Conservation (phyloP, 1,140 invertebrate genomes). For the Drosophila eugracilis region DNA sequence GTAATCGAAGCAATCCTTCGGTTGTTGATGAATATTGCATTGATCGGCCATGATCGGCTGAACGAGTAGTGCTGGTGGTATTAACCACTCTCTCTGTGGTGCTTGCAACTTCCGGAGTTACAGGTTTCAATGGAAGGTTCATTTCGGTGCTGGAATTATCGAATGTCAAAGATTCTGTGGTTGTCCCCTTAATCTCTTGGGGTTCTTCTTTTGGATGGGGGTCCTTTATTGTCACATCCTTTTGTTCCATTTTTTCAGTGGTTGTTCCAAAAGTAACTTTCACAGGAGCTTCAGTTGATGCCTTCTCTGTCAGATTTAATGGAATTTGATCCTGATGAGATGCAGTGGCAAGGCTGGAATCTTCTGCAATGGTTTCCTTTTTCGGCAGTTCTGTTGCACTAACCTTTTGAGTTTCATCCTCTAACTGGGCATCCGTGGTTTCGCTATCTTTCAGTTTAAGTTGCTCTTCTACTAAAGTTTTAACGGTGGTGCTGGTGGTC, state of each 20-base stretch:
- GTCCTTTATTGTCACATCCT: background rate
- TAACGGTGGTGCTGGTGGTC: background rate
- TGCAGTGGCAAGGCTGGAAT: background rate
- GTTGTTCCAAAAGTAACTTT: background rate
- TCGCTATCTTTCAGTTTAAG: background rate
- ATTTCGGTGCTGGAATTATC: background rate
- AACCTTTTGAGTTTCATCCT: background rate
- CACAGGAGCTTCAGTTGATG: background rate
- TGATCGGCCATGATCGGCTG: slow-evolving; percentile 47
- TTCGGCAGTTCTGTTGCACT: background rate
- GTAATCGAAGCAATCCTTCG: slow-evolving; percentile 9
- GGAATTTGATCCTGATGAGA: no score
- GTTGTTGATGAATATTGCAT: slow-evolving; percentile 54
- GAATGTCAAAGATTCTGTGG: background rate
- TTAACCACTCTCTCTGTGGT: slow-evolving; percentile 4
- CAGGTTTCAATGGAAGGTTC: background rate
- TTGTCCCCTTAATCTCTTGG: background rate
- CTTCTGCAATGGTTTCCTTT: background rate
- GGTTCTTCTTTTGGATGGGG: background rate
- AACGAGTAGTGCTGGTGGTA: slow-evolving; percentile 19
- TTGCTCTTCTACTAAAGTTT: background rate
- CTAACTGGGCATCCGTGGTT: background rate
- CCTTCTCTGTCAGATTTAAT: background rate
- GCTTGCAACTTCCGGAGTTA: background rate
- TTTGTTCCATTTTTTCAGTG: background rate